phyloP scores from a whole-genome alignment of 2,797 vertebrate genomes.

The Chrysocyon brachyurus region DNA sequence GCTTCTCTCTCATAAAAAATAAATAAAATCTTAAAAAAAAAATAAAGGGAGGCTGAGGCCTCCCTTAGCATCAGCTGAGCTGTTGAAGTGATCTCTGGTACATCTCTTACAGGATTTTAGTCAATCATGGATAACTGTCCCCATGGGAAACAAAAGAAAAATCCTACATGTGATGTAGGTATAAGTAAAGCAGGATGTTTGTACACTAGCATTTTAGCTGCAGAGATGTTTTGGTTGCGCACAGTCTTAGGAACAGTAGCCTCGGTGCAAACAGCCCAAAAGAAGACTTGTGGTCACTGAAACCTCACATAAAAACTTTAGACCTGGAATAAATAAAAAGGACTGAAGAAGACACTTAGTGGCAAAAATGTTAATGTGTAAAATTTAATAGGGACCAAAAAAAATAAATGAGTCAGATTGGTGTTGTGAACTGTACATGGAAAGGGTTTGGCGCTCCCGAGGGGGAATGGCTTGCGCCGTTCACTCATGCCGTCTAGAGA shows the following conservation, averaged over 20 bases:
- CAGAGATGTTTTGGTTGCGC: neutral
- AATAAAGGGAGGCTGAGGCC: neutral
- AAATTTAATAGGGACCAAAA: neutral
- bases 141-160: neutral
- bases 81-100: no score
- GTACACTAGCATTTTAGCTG: neutral
- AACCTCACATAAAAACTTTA: neutral
- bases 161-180: neutral
- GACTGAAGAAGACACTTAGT: neutral
- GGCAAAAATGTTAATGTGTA: neutral
- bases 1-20: no score
- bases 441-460: neutral
- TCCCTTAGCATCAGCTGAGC: neutral
- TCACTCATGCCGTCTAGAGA: neutral
- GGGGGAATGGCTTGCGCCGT: neutral
- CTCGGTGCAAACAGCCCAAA: neutral
- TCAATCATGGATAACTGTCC: neutral
- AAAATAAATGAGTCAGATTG: neutral
- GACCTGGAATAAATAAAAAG: neutral
- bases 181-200: neutral
- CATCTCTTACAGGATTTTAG: no score
- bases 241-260: neutral
- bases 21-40: no score
- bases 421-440: neutral
- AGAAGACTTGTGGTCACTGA: neutral